Percentiles rank a stretch among this genome's conserved stretches.
Evolutionary conservation across 2,888 invertebrate genomes (phyloP).

Genomic region (Pseudoips prasinana): DNA sequence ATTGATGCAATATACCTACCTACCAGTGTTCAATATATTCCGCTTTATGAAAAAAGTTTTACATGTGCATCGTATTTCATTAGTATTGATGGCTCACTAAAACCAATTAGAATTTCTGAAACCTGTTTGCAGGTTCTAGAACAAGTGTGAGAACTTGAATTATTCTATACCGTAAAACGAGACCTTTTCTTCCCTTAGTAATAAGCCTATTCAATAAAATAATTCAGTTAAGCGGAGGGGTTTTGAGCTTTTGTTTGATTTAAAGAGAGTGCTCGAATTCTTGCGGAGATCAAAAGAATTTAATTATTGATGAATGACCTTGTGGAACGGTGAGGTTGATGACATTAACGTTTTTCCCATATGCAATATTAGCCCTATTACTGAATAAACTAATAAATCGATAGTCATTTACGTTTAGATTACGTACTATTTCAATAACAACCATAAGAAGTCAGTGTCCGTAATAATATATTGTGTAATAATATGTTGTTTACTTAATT

Average conservation of each 20-base stretch:
- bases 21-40: slow-evolving; percentile 3
- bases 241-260: slow-evolving; percentile 33
- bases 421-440: too few species aligned
- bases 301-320: slow-evolving; percentile 31
- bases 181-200: slow-evolving; percentile 40
- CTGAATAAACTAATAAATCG: too few species aligned
- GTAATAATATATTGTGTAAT: too few species aligned
- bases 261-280: slow-evolving; percentile 30
- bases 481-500: too few species aligned
- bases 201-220: slow-evolving; percentile 58
- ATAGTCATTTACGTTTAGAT: too few species aligned
- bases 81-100: slow-evolving; percentile 33
- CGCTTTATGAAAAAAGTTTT: slow-evolving; percentile 16
- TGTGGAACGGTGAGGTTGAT: slow-evolving; percentile 22
- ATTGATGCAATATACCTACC: slow-evolving; percentile 20
- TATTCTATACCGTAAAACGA: slow-evolving; percentile 28
- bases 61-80: slow-evolving; percentile 26
- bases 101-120: slow-evolving; percentile 32
- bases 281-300: slow-evolving; percentile 23
- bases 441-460: too few species aligned
- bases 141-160: slow-evolving; percentile 47
- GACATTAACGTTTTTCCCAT: slow-evolving; percentile 13
- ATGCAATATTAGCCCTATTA: slow-evolving; percentile 6
- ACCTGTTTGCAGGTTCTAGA: slow-evolving; percentile 35
- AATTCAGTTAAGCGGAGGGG: slow-evolving; percentile 43